Base-by-base conservation (phyloP, 2,888 invertebrate species). In the Pyrrhosoma nymphula region DNA sequence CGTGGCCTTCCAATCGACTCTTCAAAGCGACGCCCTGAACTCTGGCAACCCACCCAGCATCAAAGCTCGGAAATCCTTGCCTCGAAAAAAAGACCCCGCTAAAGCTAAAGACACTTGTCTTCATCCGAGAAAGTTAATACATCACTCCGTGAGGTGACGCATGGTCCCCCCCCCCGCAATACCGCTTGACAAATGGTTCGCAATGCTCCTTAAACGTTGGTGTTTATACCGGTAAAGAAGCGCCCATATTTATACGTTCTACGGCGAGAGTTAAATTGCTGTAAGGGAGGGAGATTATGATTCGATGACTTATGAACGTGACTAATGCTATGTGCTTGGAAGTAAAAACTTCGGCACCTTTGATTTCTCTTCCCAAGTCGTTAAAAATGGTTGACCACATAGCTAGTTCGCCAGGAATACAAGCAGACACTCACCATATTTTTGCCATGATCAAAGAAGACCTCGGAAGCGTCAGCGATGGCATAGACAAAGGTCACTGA, bases 121-220 rank as follows among this genome's bases (percentile, higher is more conserved):
- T 82, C 82, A 82, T 82, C 82, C 35, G 82, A 82, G 82, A 10
- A 14, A 82, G 82, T 35, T 35, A 82, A 82, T 82, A 35, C 82
- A 82, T 82, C 82, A 82, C 82, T 82, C 26, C 35, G 14, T 14
- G 30, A 35, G 82, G 35, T 35, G 82, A 82, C 12, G 82, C 35
- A 82, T 35, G 82, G 18, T 16, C n/a, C n/a, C 10, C 16, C 30
- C 35, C 82, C 82, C 30, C 35, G 1, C 82, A 2, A 47, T 47
- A 47, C 47, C 47, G 14, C 82, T 82, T 82, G 82, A 82, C 82
- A 82, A 82, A 82, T 82, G 82, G 82, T 82, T 16, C 30, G 82
- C 82, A 82, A 82, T 82, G 82, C 82, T 82, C 82, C 82, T 82
- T 82, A 82, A 82, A 82, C 82, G 82, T 35, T 82, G 82, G 30